Conservation (phyloP, 2,888 invertebrate species). For the Adelognathus sp. region DNA sequence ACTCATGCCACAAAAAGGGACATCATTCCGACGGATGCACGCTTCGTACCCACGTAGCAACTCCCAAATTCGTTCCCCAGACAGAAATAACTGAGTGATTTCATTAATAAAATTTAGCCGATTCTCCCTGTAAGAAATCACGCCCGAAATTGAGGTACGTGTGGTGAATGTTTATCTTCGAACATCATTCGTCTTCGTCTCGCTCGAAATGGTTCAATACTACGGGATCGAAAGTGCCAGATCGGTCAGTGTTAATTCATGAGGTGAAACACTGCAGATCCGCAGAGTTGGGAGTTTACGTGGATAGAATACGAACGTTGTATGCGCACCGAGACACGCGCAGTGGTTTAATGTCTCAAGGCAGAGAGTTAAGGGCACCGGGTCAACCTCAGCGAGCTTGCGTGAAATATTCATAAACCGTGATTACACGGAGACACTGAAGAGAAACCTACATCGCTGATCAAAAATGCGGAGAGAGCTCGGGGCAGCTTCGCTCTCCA, state of each 20-base stretch:
- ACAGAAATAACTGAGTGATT: too few species aligned
- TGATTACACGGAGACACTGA: constrained; percentile 52
- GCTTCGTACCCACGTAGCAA: not conserved
- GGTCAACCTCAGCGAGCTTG: constrained; percentile 46
- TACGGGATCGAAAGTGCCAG: not conserved
- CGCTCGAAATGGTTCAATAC: not conserved
- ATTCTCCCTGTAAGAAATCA: not conserved
- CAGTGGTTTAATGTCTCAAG: constrained; percentile 24
- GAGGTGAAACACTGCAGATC: not conserved
- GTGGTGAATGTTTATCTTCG: not conserved
- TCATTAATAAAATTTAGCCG: not conserved
- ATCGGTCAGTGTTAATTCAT: not conserved
- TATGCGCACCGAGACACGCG: not conserved
- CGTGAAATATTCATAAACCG: constrained; percentile 55
- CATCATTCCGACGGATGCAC: not conserved
- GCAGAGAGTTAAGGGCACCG: constrained; percentile 39
- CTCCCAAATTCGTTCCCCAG: too few species aligned
- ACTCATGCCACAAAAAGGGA: not conserved
- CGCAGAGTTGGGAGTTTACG: not conserved
- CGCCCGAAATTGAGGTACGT: not conserved
- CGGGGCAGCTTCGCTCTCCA: constrained; percentile 13
- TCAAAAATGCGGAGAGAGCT: constrained; percentile 45
- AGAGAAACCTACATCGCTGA: constrained; percentile 33
- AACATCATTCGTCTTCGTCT: too few species aligned
- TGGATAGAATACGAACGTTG: not conserved